Conservation (phyloP, 2,797 vertebrate species). For the Catamblyrhynchus diadema region DNA sequence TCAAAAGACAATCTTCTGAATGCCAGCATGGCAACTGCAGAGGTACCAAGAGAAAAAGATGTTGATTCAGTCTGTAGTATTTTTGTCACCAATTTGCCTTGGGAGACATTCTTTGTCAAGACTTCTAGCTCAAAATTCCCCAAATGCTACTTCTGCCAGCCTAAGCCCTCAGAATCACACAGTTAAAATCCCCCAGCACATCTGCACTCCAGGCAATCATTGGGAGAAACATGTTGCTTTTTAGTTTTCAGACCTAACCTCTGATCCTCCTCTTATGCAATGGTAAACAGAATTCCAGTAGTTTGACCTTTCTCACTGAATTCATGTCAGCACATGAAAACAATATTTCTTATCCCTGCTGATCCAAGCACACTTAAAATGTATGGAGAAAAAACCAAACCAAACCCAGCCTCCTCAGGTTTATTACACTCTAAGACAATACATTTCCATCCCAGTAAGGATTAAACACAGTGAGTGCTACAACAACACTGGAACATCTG, state of each 20-base stretch:
- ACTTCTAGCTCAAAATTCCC: background rate
- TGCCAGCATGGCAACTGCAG: background rate
- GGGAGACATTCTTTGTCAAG: background rate
- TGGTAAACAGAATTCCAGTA: constrained; percentile 40
- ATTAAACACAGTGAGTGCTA: background rate
- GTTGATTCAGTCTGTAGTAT: background rate
- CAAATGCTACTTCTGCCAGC: background rate
- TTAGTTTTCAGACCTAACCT: background rate
- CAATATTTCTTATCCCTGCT: constrained; percentile 19
- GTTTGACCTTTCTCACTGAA: constrained; percentile 57
- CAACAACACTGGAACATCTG: background rate
- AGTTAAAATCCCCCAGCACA: background rate
- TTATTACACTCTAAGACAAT: background rate
- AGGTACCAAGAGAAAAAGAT: background rate
- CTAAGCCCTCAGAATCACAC: background rate
- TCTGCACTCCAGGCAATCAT: background rate
- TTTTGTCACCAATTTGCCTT: background rate
- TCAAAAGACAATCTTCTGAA: background rate
- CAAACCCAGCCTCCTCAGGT: background rate
- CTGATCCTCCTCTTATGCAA: constrained; percentile 1
- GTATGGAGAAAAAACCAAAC: background rate
- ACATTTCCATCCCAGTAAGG: background rate
- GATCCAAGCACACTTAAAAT: background rate
- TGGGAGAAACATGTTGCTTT: background rate
- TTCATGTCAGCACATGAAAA: constrained; percentile 3